Evolutionary conservation across 1,140 invertebrate genomes (phyloP), one percentile per base, ranked within the genome.

Genomic region (Plectrocnemia conspersa): DNA sequence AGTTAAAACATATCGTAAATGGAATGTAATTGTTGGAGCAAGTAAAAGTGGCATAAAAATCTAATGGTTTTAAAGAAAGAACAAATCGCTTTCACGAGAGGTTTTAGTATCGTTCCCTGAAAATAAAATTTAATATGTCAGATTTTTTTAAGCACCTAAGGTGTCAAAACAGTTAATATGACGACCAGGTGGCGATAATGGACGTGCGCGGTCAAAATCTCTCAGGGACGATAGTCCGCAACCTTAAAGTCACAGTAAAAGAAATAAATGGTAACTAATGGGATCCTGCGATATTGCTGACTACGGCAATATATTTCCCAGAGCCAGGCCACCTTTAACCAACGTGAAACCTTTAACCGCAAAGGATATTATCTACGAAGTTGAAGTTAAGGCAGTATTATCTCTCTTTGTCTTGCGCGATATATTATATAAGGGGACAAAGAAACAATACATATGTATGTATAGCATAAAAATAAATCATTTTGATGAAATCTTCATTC

Each of bases 181-280:
- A 50, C 6, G 32, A 35, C 16, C 47, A 50, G 47, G 47, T 50
- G 47, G 21, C 19, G 47, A 32, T 35, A 50, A 50, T 50, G 47
- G 47, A 7, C 22, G 10, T n/a, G 44, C 24, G 44, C 10, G 21
- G 29, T 18, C 25, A 22, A 9, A 36, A n/a, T 19, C 29, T 35
- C 46, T 33, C 46, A 1, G 46, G 18, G 27, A 33, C 32, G 27
- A 33, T 33, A n/a, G 45, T 27, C 45, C 32, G 32, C 47, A 50
- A 24, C 47, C 47, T 38, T 38, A 50, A 50, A 50, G 47, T 50
- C 47, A 35, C 32, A 50, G 33, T 38, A 50, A 50, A 50, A 50
- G 47, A 50, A 50, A 50, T 50, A 50, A 50, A 50, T 50, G 47
- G 47, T 50, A 35, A 50, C 47, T 50, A 50, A 50, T 50, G 47